A percentile compares a stretch with the other conserved stretches of the same genome.
phyloP scores from a whole-genome alignment of 2,113 vertebrate genomes.

The Pachyramphus minor region DNA sequence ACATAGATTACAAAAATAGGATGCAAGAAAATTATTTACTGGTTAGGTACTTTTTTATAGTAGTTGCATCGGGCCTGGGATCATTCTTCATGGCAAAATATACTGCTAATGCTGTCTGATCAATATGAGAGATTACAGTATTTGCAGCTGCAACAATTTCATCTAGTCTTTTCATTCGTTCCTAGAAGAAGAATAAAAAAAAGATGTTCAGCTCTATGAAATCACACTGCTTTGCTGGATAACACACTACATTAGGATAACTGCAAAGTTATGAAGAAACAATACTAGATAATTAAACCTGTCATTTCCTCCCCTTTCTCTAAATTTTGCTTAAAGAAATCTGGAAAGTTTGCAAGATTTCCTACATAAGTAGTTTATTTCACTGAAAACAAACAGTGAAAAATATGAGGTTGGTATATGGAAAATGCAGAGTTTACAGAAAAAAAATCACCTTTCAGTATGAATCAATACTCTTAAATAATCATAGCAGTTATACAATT shows the following conservation, averaged over 20 bases:
- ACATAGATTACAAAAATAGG: constrained; percentile 66
- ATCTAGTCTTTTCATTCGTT: constrained; percentile 85
- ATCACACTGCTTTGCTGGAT: background rate
- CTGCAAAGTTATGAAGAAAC: background rate
- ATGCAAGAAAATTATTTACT: constrained; percentile 85
- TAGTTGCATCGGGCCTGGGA: constrained; percentile 92
- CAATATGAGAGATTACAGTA: constrained; percentile 88
- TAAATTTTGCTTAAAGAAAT: background rate
- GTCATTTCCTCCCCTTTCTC: background rate
- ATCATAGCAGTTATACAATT: background rate
- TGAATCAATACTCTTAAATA: background rate
- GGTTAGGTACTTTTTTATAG: constrained; percentile 93
- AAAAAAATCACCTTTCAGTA: background rate
- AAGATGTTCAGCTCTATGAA: background rate
- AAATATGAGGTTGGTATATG: background rate
- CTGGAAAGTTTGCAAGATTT: background rate
- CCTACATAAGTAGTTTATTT: background rate
- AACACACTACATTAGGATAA: background rate
- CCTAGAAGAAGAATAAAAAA: constrained; percentile 69
- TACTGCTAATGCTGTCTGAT: constrained; percentile 90
- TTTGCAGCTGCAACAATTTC: constrained; percentile 89
- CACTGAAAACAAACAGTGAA: background rate
- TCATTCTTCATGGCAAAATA: constrained; percentile 96
- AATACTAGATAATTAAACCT: background rate
- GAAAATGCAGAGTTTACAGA: background rate